phyloP scores from a whole-genome alignment of 2,888 invertebrate genomes.

The Lutraria lutraria region DNA sequence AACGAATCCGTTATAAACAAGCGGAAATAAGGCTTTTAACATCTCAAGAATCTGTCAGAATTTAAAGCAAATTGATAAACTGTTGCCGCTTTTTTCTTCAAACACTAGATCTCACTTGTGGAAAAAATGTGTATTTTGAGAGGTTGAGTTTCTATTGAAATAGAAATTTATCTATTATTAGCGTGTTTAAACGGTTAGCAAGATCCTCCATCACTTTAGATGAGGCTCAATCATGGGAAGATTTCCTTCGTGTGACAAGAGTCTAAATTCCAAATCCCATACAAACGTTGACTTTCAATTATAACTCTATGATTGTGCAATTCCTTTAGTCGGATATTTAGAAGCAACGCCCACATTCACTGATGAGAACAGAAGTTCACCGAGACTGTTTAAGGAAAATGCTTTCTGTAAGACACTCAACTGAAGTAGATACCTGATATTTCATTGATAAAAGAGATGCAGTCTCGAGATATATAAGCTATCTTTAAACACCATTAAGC shows the following conservation, averaged over 20 bases:
- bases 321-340: neutral
- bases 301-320: neutral
- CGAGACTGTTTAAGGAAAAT: neutral
- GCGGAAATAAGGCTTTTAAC: constrained; percentile 20
- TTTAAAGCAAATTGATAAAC: constrained; percentile 23
- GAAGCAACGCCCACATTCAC: neutral
- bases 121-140: neutral
- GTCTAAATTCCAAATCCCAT: neutral
- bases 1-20: neutral
- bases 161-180: neutral
- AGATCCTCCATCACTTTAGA: neutral
- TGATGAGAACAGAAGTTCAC: neutral
- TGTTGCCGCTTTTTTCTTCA: neutral
- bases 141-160: neutral
- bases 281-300: neutral
- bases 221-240: neutral
- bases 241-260: constrained; percentile 3
- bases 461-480: neutral
- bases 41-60: constrained; percentile 15
- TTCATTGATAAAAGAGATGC: neutral
- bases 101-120: constrained; percentile 7
- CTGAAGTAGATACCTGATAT: neutral
- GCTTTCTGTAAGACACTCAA: neutral
- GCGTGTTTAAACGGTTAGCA: constrained; percentile 4
- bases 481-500: neutral